phyloP scores from a whole-genome alignment of 1,140 invertebrate species.

The Camponotus pennsylvanicus region DNA sequence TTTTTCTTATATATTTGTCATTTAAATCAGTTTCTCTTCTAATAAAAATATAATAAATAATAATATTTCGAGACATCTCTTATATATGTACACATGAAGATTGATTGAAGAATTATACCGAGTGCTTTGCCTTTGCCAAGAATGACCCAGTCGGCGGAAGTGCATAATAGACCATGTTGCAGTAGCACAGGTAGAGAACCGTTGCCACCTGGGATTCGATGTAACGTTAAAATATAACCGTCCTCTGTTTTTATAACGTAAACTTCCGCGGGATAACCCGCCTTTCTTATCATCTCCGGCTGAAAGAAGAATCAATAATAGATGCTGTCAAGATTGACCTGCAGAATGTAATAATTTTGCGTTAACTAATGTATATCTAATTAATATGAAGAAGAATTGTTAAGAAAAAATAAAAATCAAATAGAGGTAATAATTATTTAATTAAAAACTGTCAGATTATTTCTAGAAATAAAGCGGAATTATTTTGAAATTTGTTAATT shows the following conservation, averaged over 20 bases:
- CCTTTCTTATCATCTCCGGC: constrained; percentile 88
- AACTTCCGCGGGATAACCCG: constrained; percentile 90
- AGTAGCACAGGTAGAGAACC: constrained; percentile 85
- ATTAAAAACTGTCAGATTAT: too few species aligned
- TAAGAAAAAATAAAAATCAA: too few species aligned
- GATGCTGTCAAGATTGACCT: neutral
- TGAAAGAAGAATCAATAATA: constrained; percentile 69
- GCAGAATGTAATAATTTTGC: neutral
- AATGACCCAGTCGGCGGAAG: constrained; percentile 89
- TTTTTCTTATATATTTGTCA: too few species aligned
- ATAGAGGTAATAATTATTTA: too few species aligned
- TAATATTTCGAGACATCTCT: too few species aligned
- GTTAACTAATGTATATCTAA: neutral
- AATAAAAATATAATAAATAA: too few species aligned
- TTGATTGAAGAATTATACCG: constrained; percentile 82
- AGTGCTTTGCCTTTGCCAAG: constrained; percentile 88
- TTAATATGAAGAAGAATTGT: neutral
- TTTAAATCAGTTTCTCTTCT: too few species aligned
- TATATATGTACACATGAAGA: neutral
- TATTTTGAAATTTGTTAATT: too few species aligned
- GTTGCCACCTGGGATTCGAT: constrained; percentile 89
- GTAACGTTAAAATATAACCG: constrained; percentile 91
- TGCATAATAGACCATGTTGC: constrained; percentile 90
- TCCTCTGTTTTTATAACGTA: constrained; percentile 90
- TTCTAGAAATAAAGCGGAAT: too few species aligned